These are phyloP conservation scores for Sericinus montela DNA, from an alignment of 2,888 invertebrate genomes.

Conservation along the genomic window DNA sequence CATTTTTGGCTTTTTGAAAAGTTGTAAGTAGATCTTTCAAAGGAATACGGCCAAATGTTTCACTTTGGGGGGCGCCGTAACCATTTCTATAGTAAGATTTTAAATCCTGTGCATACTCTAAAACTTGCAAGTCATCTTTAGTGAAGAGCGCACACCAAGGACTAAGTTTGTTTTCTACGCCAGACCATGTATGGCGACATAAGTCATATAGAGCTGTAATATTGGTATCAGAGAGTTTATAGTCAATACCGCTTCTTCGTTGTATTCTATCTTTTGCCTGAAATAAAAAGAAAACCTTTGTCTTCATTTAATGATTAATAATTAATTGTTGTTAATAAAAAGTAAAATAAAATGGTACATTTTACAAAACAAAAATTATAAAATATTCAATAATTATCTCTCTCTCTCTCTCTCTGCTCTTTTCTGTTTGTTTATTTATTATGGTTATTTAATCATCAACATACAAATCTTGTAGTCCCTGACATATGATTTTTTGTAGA, in stretches of 20 bases:
- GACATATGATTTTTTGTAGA: too few relatives aligned
- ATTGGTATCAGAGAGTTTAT: conserved; percentile 50
- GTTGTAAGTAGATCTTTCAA: conserved; percentile 82
- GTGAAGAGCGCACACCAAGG: conserved; percentile 89
- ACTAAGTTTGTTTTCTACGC: conserved; percentile 62
- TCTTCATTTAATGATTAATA: too few relatives aligned
- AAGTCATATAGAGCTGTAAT: conserved; percentile 85
- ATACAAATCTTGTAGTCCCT: too few relatives aligned
- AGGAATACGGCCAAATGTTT: conserved; percentile 82
- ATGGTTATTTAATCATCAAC: too few relatives aligned
- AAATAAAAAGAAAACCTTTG: conserved; percentile 12
- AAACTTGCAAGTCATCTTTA: conserved; percentile 82
- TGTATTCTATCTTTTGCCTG: conserved; percentile 71
- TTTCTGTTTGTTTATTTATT: too few relatives aligned
- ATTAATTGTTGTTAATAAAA: too few relatives aligned
- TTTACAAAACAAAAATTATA: too few relatives aligned
- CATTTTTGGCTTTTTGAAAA: conserved; percentile 61
- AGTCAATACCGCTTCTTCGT: conserved; percentile 70
- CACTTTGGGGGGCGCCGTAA: conserved; percentile 72
- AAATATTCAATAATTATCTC: too few relatives aligned
- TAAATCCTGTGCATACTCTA: conserved; percentile 88
- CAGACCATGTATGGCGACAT: conserved; percentile 88
- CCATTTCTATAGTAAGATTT: conserved; percentile 82
- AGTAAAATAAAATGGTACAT: too few relatives aligned
- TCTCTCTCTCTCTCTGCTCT: too few relatives aligned